Percentiles rank a stretch among this genome's conserved stretches.
These are phyloP conservation scores for Labeo rohita DNA, from an alignment of 2,113 vertebrate genomes.

Conservation along the genomic window DNA sequence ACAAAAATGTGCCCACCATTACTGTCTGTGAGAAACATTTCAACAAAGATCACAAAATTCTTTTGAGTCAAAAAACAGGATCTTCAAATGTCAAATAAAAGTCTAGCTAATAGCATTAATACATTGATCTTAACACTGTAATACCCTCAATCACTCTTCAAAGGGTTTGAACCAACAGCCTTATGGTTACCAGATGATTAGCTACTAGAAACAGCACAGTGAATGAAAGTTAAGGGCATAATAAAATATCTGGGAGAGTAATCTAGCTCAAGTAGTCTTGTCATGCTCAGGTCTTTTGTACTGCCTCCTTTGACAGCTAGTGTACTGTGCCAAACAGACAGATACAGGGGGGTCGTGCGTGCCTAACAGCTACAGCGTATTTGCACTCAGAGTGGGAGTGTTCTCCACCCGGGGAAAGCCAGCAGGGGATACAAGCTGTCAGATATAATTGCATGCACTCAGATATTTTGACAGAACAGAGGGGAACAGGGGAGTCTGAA, in stretches of 20 bases:
- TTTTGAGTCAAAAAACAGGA: neutral
- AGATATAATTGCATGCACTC: slow-evolving; percentile 40
- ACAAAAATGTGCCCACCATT: slow-evolving; percentile 38
- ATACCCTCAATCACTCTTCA: neutral
- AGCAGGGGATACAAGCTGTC: slow-evolving; percentile 49
- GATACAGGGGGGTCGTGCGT: neutral
- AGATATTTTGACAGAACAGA: slow-evolving; percentile 36
- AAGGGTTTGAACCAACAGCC: neutral
- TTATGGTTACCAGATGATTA: neutral
- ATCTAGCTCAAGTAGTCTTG: neutral
- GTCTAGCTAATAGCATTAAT: neutral
- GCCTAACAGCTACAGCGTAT: slow-evolving; percentile 11
- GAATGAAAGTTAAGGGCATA: neutral
- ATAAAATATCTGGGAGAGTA: neutral
- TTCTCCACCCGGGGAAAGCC: slow-evolving; percentile 27
- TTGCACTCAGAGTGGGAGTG: slow-evolving; percentile 25
- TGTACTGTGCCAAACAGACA: slow-evolving; percentile 24
- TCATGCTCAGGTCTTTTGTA: slow-evolving; percentile 10
- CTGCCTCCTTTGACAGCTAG: slow-evolving; percentile 21
- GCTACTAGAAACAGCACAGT: neutral
- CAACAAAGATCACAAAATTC: neutral
- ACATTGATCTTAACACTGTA: neutral
- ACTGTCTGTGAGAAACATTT: slow-evolving; percentile 16
- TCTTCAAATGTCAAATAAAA: neutral
- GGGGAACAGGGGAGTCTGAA: slow-evolving; percentile 21